These are phyloP conservation scores for Apodemia hepburni DNA, from an alignment of 2,888 invertebrate genomes.

Conservation along the genomic window DNA sequence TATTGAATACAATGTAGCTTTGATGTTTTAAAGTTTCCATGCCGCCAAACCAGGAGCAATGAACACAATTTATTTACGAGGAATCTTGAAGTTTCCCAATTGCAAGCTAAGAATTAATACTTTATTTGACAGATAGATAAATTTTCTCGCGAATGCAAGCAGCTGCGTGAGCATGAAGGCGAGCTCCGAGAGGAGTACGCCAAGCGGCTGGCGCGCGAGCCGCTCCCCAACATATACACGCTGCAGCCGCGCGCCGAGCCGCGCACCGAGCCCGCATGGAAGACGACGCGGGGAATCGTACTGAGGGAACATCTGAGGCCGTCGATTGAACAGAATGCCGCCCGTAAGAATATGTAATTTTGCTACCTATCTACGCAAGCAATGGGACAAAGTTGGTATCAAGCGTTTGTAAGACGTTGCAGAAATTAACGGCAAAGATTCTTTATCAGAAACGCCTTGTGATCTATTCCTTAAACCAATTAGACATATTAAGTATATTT, in stretches of 20 bases:
- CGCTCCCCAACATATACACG: conserved; percentile 46
- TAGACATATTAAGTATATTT: too few relatives aligned
- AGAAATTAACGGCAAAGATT: too few relatives aligned
- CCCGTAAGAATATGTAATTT: conserved; percentile 31
- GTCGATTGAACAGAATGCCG: conserved; percentile 39
- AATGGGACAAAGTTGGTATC: too few relatives aligned
- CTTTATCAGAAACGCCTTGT: too few relatives aligned
- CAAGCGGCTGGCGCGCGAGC: conserved; percentile 38
- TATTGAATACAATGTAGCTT: too few relatives aligned
- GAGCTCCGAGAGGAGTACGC: conserved; percentile 47
- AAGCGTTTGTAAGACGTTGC: too few relatives aligned
- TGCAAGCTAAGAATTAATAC: background rate
- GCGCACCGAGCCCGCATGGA: conserved; percentile 29
- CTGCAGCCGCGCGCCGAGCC: conserved; percentile 29
- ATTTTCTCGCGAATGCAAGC: conserved; percentile 21
- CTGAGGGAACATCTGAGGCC: conserved; percentile 45
- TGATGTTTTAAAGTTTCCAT: background rate
- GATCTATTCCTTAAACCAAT: too few relatives aligned
- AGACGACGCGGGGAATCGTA: conserved; percentile 36
- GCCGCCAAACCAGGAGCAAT: background rate
- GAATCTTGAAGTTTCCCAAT: too few relatives aligned
- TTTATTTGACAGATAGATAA: conserved; percentile 11
- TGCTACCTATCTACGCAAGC: too few relatives aligned
- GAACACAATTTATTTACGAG: background rate
- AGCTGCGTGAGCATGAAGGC: conserved; percentile 35